Evolutionary conservation across 1,140 invertebrate species (phyloP).

Genomic region (Ceratina australensis): DNA sequence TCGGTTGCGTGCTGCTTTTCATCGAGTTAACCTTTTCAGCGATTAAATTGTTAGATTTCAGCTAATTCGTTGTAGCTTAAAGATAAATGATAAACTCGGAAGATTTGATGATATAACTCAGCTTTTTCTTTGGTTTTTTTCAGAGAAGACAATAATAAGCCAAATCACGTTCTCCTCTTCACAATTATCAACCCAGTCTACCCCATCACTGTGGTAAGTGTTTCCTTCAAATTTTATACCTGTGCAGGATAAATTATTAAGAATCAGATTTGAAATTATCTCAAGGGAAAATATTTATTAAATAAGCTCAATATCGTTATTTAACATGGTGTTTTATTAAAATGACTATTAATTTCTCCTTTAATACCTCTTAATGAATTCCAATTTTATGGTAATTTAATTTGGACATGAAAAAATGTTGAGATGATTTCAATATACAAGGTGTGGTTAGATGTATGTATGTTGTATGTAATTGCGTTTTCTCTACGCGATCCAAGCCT

Average conservation of each 20-base stretch:
- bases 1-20: background rate
- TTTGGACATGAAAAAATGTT: no score
- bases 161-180: slow-evolving; percentile 96
- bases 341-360: no score
- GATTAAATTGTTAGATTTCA: slow-evolving; percentile 34
- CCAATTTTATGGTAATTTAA: no score
- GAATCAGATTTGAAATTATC: no score
- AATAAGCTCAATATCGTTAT: no score
- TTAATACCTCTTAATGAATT: no score
- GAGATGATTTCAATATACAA: no score
- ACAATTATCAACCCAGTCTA: slow-evolving; percentile 98
- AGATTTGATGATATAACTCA: background rate
- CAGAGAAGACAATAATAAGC: slow-evolving; percentile 81
- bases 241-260: no score
- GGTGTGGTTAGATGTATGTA: no score
- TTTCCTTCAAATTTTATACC: background rate
- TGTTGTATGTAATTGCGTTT: background rate
- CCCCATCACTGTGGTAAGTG: slow-evolving; percentile 98
- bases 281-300: no score
- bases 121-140: slow-evolving; percentile 51
- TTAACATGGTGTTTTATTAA: no score
- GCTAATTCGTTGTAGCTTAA: background rate
- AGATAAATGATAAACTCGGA: background rate
- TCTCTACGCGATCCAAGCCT: background rate
- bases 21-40: background rate